Percentiles rank a stretch among this genome's conserved stretches.
phyloP scores from a whole-genome alignment of 2,888 invertebrate genomes.

The Hylaea fasciaria region DNA sequence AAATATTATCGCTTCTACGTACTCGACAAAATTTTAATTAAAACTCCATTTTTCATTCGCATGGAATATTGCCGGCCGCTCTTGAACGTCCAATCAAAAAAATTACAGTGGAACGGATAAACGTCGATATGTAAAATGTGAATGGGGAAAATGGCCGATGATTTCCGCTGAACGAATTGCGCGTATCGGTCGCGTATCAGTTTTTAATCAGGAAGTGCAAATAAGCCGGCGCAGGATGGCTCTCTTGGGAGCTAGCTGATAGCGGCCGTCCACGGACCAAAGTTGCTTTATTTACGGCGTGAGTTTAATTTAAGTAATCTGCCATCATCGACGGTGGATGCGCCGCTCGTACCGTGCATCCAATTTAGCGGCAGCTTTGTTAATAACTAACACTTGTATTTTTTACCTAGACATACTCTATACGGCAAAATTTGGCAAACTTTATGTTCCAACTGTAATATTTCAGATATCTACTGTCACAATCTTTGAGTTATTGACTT shows the following conservation, averaged over 20 bases:
- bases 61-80: conserved; percentile 23
- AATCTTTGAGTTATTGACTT: too few relatives aligned
- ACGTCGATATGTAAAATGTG: conserved; percentile 4
- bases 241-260: conserved; percentile 35
- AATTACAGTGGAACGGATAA: conserved; percentile 20
- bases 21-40: conserved; percentile 23
- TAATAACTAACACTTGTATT: neutral
- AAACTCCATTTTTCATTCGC: conserved; percentile 24
- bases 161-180: conserved; percentile 19
- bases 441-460: too few relatives aligned
- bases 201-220: conserved; percentile 44
- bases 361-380: conserved; percentile 26
- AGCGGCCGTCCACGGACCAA: conserved; percentile 25
- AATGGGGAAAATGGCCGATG: conserved; percentile 8
- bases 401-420: neutral
- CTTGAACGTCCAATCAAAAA: conserved; percentile 23
- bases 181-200: conserved; percentile 26
- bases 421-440: too few relatives aligned
- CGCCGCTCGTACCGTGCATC: conserved; percentile 3
- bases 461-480: too few relatives aligned
- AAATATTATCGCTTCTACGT: conserved; percentile 22
- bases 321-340: conserved; percentile 27
- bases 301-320: conserved; percentile 39
- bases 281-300: conserved; percentile 39
- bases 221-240: conserved; percentile 32